A percentile compares a stretch with the other conserved stretches of the same genome.
These are phyloP conservation scores for Bufo bufo DNA, from an alignment of 2,113 vertebrate genomes.

Conservation along the genomic window DNA sequence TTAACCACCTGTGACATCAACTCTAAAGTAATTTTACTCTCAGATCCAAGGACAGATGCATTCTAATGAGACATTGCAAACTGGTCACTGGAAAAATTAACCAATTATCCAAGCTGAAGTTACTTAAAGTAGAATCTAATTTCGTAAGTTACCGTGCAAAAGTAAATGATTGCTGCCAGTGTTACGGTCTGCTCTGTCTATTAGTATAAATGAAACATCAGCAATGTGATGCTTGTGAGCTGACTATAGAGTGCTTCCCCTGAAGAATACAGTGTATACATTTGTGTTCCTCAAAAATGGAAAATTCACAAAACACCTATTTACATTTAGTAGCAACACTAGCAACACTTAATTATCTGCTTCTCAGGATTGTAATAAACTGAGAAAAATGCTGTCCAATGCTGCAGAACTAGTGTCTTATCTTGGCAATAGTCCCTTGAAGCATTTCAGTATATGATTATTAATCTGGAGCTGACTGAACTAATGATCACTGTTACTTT, in stretches of 20 bases:
- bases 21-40: background rate
- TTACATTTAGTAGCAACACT: background rate
- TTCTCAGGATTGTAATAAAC: background rate
- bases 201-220: conserved; percentile 24
- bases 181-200: conserved; percentile 6
- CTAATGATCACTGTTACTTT: background rate
- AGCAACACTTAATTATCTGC: background rate
- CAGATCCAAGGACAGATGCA: background rate
- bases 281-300: background rate
- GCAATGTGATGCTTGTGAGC: background rate
- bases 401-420: background rate
- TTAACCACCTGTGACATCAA: background rate
- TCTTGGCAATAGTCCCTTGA: background rate
- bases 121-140: conserved; percentile 29
- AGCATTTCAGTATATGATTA: background rate
- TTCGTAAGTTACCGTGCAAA: conserved; percentile 11
- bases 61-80: conserved; percentile 12
- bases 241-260: background rate
- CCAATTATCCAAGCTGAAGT: conserved; percentile 13
- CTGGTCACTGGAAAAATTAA: conserved; percentile 23
- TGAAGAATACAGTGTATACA: background rate
- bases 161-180: conserved; percentile 2
- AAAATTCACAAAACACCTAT: background rate
- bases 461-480: background rate
- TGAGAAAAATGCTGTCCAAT: conserved; percentile 1